Conservation (phyloP, 2,113 vertebrate species). For the Litocranius walleri region DNA sequence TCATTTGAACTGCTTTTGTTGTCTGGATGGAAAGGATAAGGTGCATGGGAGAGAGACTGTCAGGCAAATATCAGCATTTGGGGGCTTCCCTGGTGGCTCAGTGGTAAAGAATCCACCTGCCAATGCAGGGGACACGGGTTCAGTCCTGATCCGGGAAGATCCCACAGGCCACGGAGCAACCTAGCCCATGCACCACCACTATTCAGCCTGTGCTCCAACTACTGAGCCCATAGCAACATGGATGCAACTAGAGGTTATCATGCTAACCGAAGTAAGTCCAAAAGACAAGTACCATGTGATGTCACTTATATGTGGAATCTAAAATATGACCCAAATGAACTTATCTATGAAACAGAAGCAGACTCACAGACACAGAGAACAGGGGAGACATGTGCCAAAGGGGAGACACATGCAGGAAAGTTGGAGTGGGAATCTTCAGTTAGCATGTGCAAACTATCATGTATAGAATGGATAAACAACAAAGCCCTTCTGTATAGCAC, state of each 20-base stretch:
- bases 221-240: neutral
- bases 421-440: neutral
- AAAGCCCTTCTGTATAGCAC: neutral
- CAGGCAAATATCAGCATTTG: neutral
- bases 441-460: neutral
- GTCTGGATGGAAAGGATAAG: neutral
- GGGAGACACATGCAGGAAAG: neutral
- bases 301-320: neutral
- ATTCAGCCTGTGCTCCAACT: neutral
- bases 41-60: neutral
- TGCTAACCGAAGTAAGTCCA: neutral
- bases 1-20: neutral
- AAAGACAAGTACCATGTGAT: neutral
- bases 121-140: neutral
- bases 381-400: neutral
- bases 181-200: neutral
- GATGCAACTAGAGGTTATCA: neutral
- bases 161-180: neutral
- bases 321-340: neutral
- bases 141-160: neutral
- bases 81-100: neutral
- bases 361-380: neutral
- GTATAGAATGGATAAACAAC: neutral
- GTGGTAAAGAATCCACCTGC: neutral
- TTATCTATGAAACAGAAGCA: neutral